Conservation (phyloP, 2,888 invertebrate genomes). For the Epistrophe grossulariae region DNA sequence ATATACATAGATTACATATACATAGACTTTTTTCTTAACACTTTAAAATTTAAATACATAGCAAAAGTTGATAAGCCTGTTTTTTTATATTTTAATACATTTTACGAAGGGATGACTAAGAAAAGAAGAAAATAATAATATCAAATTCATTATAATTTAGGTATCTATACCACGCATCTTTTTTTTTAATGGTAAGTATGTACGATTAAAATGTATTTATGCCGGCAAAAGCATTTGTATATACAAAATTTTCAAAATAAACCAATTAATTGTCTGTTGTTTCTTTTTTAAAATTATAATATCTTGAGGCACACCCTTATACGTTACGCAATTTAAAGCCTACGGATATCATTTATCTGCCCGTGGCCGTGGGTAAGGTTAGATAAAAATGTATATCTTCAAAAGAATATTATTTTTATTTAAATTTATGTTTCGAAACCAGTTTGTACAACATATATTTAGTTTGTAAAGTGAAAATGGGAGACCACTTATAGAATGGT, state of each 20-base stretch:
- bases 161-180: no score
- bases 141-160: no score
- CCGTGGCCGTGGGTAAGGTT: neutral
- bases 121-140: no score
- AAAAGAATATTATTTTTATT: constrained; percentile 19
- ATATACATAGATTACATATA: no score
- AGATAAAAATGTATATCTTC: neutral
- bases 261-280: neutral
- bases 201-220: no score
- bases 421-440: constrained; percentile 30
- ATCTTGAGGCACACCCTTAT: neutral
- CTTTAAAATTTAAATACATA: no score
- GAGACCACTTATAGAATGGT: neutral
- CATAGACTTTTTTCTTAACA: no score
- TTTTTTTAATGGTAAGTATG: no score
- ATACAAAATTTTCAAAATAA: neutral
- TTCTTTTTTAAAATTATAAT: neutral
- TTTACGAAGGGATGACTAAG: no score
- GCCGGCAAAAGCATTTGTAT: no score
- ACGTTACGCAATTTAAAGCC: constrained; percentile 15
- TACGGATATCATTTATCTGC: constrained; percentile 5
- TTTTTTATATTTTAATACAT: no score
- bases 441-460: neutral
- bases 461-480: constrained; percentile 28
- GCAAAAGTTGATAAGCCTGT: no score